Base-by-base conservation (phyloP, 2,888 invertebrate genomes). In the Trachelus tabidus region DNA sequence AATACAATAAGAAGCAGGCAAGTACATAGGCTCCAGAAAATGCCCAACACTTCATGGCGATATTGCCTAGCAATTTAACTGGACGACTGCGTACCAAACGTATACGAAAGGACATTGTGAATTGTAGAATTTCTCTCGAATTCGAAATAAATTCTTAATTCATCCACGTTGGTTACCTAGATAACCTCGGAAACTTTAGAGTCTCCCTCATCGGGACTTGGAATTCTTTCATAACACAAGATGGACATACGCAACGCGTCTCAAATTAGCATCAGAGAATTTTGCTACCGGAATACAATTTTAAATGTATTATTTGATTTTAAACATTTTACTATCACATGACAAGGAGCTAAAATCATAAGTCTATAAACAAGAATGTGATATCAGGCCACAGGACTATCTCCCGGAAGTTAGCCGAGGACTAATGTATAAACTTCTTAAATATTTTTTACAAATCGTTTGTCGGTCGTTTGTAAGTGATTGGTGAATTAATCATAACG, bases 1-100 rank as follows among this genome's bases (percentile, higher is more conserved):
- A 97, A 92, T 96, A 97, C 73, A 97, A 93, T 82, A 97, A 90
- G 86, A 97, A 94, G 90, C 96, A 95, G 76, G 95, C 93, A 78
- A 97, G 93, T 83, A 96, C 92, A 79, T 96, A 95, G 79, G 95
- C 93, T 68, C 95, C 94, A 74, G 96, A 95, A 80, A 96, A 94
- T 77, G 95, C 95, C 96, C 97, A 97, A 87, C 97, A 94, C 91
- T 95, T 94, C 89, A 95, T 93, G 83, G 94, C 92, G 86, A 95
- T 93, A 81, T 93, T 90, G 80, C 94, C 91, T 79, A 95, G 84
- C 84, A 92, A 87, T 84, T 91, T 91, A 56, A 93, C 83, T 34
- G 92, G 89, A 90, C 93, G 90, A 78, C 86, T 88, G 56, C 88
- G 86, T 75, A 87, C 83, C 78, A 91, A 81, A 77, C 87, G 83